Evolutionary conservation across 1,140 invertebrate species (phyloP).

Genomic region (Trichonephila clavipes): DNA sequence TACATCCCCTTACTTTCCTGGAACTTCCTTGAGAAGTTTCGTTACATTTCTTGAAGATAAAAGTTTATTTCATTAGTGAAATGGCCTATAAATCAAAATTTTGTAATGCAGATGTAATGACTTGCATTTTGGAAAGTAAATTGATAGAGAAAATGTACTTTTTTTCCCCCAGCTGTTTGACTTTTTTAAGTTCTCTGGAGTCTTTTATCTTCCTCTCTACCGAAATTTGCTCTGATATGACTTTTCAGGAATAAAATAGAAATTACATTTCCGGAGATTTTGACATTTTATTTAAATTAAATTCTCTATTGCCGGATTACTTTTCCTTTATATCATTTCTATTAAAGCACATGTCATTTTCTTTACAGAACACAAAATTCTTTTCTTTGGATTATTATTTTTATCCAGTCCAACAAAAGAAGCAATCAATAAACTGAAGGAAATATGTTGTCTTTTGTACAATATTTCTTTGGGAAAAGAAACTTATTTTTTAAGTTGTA

Average conservation of each 20-base stretch:
- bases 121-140: neutral
- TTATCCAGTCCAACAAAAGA: too few species aligned
- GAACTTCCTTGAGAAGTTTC: neutral
- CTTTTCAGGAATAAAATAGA: neutral
- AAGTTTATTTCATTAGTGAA: constrained; percentile 4
- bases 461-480: too few species aligned
- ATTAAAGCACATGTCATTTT: too few species aligned
- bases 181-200: neutral
- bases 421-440: too few species aligned
- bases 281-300: neutral
- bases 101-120: constrained; percentile 1
- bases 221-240: neutral
- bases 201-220: neutral
- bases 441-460: too few species aligned
- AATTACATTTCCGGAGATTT: neutral
- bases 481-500: too few species aligned
- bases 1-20: neutral
- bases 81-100: constrained; percentile 31
- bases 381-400: too few species aligned
- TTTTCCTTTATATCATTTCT: too few species aligned
- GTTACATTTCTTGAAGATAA: neutral
- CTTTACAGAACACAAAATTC: too few species aligned
- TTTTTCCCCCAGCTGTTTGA: neutral
- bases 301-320: neutral
- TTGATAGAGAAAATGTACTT: constrained; percentile 1